Evolutionary conservation across 2,888 invertebrate species (phyloP).

Genomic region (Philopedon plagiatum): DNA sequence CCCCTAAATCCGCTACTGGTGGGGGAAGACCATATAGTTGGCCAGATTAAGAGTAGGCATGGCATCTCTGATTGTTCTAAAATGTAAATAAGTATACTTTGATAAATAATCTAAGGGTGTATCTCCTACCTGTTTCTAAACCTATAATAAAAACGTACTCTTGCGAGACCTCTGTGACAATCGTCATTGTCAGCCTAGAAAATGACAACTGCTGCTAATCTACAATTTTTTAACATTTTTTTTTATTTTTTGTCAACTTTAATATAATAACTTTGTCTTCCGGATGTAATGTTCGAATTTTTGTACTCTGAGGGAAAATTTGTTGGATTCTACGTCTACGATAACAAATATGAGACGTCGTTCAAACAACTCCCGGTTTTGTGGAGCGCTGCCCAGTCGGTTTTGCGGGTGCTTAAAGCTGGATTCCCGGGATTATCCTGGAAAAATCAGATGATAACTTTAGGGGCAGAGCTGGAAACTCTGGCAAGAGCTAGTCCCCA

Average conservation of each 20-base stretch:
- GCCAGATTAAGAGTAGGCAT: too few species aligned
- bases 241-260: too few species aligned
- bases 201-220: background rate
- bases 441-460: constrained; percentile 74
- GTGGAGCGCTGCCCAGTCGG: constrained; percentile 94
- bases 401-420: constrained; percentile 82
- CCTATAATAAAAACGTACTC: too few species aligned
- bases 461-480: constrained; percentile 80
- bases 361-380: constrained; percentile 88
- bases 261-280: background rate
- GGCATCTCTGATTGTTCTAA: too few species aligned
- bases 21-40: too few species aligned
- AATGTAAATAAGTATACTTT: too few species aligned
- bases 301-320: constrained; percentile 31
- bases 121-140: too few species aligned
- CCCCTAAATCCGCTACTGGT: too few species aligned
- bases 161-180: too few species aligned
- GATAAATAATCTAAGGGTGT: too few species aligned
- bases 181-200: background rate
- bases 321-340: constrained; percentile 68
- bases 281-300: constrained; percentile 39
- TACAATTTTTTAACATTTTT: constrained; percentile 15
- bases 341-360: constrained; percentile 80
- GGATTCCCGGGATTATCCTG: constrained; percentile 73
- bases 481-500: constrained; percentile 80